phyloP scores from a whole-genome alignment of 1,140 invertebrate species.

The Sesamia nonagrioides region DNA sequence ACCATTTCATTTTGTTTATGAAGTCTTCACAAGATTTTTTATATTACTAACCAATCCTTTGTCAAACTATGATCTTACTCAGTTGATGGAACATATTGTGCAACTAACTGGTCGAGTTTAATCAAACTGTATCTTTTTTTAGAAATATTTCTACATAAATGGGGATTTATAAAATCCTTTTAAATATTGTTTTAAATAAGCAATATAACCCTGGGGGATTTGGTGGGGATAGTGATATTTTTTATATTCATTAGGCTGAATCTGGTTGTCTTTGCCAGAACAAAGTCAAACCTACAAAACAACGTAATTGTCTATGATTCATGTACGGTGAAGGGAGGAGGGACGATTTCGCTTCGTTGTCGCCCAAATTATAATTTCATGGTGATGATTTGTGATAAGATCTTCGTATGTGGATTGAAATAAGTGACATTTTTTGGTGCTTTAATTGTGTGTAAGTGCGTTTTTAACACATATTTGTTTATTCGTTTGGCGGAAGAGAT shows the following conservation, averaged over 20 bases:
- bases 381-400: slow-evolving; percentile 76
- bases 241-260: slow-evolving; percentile 41
- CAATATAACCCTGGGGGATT: too few relatives aligned
- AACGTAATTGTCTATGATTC: slow-evolving; percentile 72
- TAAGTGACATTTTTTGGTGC: slow-evolving; percentile 72
- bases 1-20: not conserved
- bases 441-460: slow-evolving; percentile 66
- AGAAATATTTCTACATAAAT: not conserved
- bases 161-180: not conserved
- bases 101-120: not conserved
- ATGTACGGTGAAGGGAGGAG: slow-evolving; percentile 84
- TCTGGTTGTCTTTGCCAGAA: not conserved
- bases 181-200: too few relatives aligned
- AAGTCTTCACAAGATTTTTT: not conserved
- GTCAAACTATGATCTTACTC: not conserved
- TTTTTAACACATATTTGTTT: slow-evolving; percentile 59
- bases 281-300: slow-evolving; percentile 41
- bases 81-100: not conserved
- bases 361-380: slow-evolving; percentile 76
- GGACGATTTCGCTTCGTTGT: slow-evolving; percentile 85
- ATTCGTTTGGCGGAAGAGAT: slow-evolving; percentile 65
- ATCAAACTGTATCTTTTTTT: not conserved
- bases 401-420: slow-evolving; percentile 72
- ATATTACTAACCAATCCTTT: not conserved
- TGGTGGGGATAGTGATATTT: too few relatives aligned